These are phyloP conservation scores for Resseliella maxima DNA, from an alignment of 2,888 invertebrate genomes.

Conservation along the genomic window DNA sequence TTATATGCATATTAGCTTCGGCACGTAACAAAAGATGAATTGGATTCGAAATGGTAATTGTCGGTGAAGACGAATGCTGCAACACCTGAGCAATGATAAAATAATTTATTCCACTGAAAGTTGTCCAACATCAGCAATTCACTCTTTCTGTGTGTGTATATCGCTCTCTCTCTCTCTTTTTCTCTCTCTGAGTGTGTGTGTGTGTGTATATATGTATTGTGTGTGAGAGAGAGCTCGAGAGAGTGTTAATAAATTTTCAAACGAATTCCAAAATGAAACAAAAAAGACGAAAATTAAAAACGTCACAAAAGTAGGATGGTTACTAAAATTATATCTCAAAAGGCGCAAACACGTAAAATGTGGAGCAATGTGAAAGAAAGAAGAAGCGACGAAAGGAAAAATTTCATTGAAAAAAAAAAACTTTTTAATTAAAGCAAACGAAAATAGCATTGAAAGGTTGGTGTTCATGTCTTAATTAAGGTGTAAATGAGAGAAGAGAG, in stretches of 20 bases:
- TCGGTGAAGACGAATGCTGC: neutral
- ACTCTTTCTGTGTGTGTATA: no score
- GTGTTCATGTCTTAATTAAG: neutral
- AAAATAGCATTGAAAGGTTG: constrained; percentile 4
- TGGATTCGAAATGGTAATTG: neutral
- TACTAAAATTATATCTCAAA: no score
- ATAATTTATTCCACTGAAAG: neutral
- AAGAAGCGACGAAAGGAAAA: neutral
- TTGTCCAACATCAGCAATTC: neutral
- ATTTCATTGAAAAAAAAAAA: neutral
- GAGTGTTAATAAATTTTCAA: neutral
- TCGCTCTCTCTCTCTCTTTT: no score
- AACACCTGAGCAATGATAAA: neutral
- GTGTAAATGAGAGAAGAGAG: no score
- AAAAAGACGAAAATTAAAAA: no score
- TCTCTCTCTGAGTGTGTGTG: no score
- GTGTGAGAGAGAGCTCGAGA: no score
- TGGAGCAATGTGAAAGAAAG: neutral
- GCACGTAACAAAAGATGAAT: constrained; percentile 32
- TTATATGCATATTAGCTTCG: constrained; percentile 37
- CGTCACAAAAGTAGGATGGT: no score
- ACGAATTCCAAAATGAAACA: neutral
- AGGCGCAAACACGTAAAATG: no score
- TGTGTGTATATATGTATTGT: no score
- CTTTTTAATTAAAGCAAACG: neutral